Evolutionary conservation across 2,888 invertebrate genomes (phyloP).

Genomic region (Netelia inedita): DNA sequence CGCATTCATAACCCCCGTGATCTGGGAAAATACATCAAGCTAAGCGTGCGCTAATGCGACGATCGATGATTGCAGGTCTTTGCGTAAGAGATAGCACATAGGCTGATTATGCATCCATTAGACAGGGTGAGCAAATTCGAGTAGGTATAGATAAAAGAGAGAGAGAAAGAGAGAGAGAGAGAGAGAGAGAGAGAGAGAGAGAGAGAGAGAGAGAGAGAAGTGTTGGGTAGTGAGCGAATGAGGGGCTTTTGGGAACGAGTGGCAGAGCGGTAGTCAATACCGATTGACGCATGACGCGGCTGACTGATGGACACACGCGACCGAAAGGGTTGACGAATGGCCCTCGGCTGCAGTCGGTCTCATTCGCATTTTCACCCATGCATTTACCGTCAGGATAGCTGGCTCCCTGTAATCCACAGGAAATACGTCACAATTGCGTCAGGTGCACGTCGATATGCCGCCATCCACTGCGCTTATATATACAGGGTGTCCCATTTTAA

Average conservation of each 20-base stretch:
- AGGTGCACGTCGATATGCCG: slow-evolving; percentile 71
- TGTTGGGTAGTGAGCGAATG: slow-evolving; percentile 72
- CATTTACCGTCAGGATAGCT: slow-evolving; percentile 37
- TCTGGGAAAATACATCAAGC: slow-evolving; percentile 49
- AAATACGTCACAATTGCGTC: slow-evolving; percentile 77
- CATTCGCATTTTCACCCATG: slow-evolving; percentile 50
- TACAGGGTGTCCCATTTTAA: not conserved
- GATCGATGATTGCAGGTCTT: slow-evolving; percentile 69
- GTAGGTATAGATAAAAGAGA: not conserved
- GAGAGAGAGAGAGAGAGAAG: slow-evolving; percentile 26
- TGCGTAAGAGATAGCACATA: slow-evolving; percentile 66
- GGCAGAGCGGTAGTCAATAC: slow-evolving; percentile 76
- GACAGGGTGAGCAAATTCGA: slow-evolving; percentile 13
- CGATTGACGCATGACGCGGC: slow-evolving; percentile 80
- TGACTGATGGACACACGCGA: slow-evolving; percentile 79
- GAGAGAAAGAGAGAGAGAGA: too few relatives aligned
- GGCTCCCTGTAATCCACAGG: slow-evolving; percentile 71
- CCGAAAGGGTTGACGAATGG: slow-evolving; percentile 82
- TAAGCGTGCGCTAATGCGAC: slow-evolving; percentile 39
- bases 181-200: not conserved
- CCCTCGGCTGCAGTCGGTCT: slow-evolving; percentile 72
- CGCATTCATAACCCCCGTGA: not conserved
- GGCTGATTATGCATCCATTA: slow-evolving; percentile 77
- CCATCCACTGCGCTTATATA: slow-evolving; percentile 44
- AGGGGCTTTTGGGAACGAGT: slow-evolving; percentile 73